Evolutionary conservation across 2,888 invertebrate species (phyloP).

Genomic region (Drosophila helvetica): DNA sequence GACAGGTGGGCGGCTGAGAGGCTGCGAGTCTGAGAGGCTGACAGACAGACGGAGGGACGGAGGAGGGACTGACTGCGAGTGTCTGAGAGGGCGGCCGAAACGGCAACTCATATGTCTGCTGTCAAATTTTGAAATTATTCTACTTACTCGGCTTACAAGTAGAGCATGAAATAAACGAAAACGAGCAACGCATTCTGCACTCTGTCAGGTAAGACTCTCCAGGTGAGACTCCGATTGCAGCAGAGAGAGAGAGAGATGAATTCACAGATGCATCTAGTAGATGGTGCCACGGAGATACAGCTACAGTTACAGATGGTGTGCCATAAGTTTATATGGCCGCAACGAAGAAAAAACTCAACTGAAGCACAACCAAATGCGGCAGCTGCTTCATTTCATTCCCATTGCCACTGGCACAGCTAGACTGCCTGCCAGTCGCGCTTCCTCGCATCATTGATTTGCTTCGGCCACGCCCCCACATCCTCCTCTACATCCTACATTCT

Average conservation of each 20-base stretch:
- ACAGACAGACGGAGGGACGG: constrained; percentile 17
- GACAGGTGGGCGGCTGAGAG: constrained; percentile 31
- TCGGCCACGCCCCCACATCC: constrained; percentile 22
- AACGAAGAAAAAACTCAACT: constrained; percentile 35
- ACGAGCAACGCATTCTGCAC: constrained; percentile 30
- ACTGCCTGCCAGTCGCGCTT: constrained; percentile 17
- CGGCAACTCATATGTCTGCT: constrained; percentile 68
- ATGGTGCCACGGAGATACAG: constrained; percentile 31
- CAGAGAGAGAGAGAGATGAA: constrained; percentile 16
- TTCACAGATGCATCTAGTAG: constrained; percentile 46
- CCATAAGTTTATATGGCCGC: constrained; percentile 63
- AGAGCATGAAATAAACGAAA: constrained; percentile 63
- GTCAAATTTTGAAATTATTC: constrained; percentile 78
- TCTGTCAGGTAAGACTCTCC: not conserved
- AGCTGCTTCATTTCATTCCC: constrained; percentile 59
- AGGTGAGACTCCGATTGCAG: constrained; percentile 21
- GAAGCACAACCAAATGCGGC: constrained; percentile 53
- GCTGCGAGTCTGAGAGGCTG: constrained; percentile 9
- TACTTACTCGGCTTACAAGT: constrained; percentile 60
- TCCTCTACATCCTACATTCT: not conserved
- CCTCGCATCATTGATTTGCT: constrained; percentile 59
- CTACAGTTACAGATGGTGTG: constrained; percentile 59
- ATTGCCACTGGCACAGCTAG: constrained; percentile 39
- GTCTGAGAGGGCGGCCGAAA: constrained; percentile 15
- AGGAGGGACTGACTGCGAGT: not conserved